phyloP scores from a whole-genome alignment of 2,113 vertebrate species.

The Camelus dromedarius region DNA sequence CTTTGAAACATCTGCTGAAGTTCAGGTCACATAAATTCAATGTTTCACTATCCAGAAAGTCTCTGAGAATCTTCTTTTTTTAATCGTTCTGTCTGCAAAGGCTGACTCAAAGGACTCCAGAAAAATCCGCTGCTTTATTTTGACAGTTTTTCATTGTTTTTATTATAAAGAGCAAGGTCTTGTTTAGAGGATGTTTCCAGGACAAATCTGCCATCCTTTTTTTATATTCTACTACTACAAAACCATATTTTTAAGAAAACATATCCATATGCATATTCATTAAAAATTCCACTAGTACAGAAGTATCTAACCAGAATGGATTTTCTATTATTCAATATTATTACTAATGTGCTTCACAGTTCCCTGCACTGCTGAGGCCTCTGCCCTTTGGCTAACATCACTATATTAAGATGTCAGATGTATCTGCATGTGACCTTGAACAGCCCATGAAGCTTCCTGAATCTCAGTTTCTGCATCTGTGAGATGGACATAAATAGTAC shows the following conservation, averaged over 20 bases:
- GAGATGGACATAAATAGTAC: not conserved
- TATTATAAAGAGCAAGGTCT: conserved; percentile 25
- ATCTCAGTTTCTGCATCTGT: conserved; percentile 45
- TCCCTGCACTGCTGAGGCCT: not conserved
- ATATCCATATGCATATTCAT: conserved; percentile 60
- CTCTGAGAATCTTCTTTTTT: not conserved
- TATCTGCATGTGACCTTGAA: not conserved
- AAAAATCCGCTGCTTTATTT: conserved; percentile 2
- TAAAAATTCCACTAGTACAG: conserved; percentile 64
- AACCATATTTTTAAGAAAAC: conserved; percentile 52
- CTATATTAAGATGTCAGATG: not conserved
- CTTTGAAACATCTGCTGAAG: not conserved
- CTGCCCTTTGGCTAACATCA: not conserved
- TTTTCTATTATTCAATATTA: not conserved
- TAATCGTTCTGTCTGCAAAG: conserved; percentile 37
- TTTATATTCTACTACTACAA: conserved; percentile 37
- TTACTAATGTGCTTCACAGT: not conserved
- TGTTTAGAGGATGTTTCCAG: conserved; percentile 33
- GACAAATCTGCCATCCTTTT: conserved; percentile 27
- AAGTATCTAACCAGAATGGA: not conserved
- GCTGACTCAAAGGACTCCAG: not conserved
- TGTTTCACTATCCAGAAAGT: not conserved
- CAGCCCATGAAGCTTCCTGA: conserved; percentile 1
- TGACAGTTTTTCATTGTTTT: conserved; percentile 26
- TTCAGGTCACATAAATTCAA: not conserved